Evolutionary conservation across 2,797 vertebrate genomes (phyloP).

Genomic region (Forpus xanthops): DNA sequence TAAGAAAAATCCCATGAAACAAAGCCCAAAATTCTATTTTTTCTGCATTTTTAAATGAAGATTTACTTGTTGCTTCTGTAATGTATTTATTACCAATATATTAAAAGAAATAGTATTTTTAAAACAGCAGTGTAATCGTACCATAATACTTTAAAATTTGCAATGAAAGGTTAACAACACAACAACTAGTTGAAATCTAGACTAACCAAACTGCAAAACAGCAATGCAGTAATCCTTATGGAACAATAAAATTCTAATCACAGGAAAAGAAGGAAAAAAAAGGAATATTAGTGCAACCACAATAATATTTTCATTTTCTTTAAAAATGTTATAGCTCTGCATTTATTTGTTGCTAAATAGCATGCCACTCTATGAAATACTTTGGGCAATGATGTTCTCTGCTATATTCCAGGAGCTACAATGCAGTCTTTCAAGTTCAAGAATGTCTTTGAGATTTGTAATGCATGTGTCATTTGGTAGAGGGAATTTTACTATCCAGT

Average conservation of each 20-base stretch:
- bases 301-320: not conserved
- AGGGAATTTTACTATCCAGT: slow-evolving; percentile 39
- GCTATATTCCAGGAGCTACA: slow-evolving; percentile 23
- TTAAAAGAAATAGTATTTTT: not conserved
- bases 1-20: not conserved
- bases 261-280: not conserved
- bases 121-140: not conserved
- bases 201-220: not conserved
- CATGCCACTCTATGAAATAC: not conserved
- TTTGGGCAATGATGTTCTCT: not conserved
- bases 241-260: not conserved
- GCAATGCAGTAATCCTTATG: not conserved
- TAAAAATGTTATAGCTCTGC: not conserved
- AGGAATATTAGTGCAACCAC: not conserved
- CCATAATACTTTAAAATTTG: not conserved
- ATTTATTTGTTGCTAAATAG: not conserved
- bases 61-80: not conserved
- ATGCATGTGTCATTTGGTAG: slow-evolving; percentile 33
- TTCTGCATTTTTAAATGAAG: not conserved
- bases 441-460: slow-evolving; percentile 46
- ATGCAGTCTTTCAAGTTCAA: slow-evolving; percentile 30
- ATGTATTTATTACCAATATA: not conserved
- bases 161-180: not conserved
- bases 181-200: not conserved
- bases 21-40: accelerated